These are phyloP conservation scores for Baccha elongata DNA, from an alignment of 2,888 invertebrate genomes.

Conservation along the genomic window DNA sequence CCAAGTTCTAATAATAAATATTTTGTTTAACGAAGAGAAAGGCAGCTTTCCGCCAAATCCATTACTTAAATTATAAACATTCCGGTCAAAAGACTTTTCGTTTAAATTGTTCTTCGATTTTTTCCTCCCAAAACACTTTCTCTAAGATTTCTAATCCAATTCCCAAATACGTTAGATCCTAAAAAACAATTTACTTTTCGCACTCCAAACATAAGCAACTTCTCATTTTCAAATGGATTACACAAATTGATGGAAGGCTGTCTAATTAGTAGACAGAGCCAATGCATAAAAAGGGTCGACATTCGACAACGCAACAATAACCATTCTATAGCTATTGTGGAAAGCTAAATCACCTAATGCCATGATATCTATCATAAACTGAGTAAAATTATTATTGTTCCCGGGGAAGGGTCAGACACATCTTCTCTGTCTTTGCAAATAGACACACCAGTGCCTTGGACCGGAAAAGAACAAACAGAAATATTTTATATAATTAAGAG, in stretches of 20 bases:
- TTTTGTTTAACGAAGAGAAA: constrained; percentile 23
- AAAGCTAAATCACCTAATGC: constrained; percentile 47
- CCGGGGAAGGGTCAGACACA: constrained; percentile 42
- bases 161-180: constrained; percentile 5
- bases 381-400: constrained; percentile 4
- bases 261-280: constrained; percentile 60
- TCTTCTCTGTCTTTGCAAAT: constrained; percentile 19
- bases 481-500: constrained; percentile 56
- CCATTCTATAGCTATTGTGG: constrained; percentile 22
- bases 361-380: constrained; percentile 27
- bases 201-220: constrained; percentile 39
- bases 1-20: neutral
- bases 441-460: constrained; percentile 47
- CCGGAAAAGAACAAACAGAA: constrained; percentile 42
- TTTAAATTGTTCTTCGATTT: constrained; percentile 12
- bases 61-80: constrained; percentile 25
- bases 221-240: constrained; percentile 59
- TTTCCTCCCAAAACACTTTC: neutral
- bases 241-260: constrained; percentile 61
- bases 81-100: constrained; percentile 12
- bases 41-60: constrained; percentile 16
- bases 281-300: constrained; percentile 28
- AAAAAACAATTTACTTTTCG: constrained; percentile 44
- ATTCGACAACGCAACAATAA: constrained; percentile 43
- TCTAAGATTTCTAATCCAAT: constrained; percentile 6